Conservation (phyloP, 2,797 vertebrate species). For the Poeciliopsis gracilis region DNA sequence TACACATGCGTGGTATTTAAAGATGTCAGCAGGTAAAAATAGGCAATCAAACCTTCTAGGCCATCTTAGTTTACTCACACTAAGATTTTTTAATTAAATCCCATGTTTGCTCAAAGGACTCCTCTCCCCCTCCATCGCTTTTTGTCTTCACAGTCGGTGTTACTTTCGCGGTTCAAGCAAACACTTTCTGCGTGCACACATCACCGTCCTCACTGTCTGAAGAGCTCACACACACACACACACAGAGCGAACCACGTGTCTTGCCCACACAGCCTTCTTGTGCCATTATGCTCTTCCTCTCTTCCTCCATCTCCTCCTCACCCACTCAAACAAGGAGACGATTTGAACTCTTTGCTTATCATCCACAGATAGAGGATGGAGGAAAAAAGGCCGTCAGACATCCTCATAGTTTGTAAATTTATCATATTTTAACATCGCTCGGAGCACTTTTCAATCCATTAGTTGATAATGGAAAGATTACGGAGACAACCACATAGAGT, state of each 20-base stretch:
- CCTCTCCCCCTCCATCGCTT: neutral
- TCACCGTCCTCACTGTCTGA: neutral
- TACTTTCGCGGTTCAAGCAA: slow-evolving; percentile 18
- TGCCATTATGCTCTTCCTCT: slow-evolving; percentile 39
- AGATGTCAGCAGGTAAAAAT: slow-evolving; percentile 13
- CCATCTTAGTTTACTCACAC: slow-evolving; percentile 2
- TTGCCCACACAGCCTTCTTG: slow-evolving; percentile 39
- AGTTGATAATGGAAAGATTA: neutral
- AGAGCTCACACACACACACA: neutral
- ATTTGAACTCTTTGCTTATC: slow-evolving; percentile 23
- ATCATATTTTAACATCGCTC: neutral
- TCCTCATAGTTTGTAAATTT: neutral
- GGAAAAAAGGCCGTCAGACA: neutral
- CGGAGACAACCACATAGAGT: neutral
- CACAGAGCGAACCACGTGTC: slow-evolving; percentile 24
- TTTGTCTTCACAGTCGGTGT: slow-evolving; percentile 13
- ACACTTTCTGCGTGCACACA: slow-evolving; percentile 18
- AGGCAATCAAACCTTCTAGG: neutral
- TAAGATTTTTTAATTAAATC: slow-evolving; percentile 19
- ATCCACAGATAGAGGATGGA: neutral
- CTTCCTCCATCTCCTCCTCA: slow-evolving; percentile 28
- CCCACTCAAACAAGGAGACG: slow-evolving; percentile 35
- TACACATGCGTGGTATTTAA: slow-evolving; percentile 26
- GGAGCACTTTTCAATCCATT: neutral
- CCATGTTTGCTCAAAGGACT: slow-evolving; percentile 32